phyloP scores from a whole-genome alignment of 1,140 invertebrate species.

The Himalopsyche phryganea region DNA sequence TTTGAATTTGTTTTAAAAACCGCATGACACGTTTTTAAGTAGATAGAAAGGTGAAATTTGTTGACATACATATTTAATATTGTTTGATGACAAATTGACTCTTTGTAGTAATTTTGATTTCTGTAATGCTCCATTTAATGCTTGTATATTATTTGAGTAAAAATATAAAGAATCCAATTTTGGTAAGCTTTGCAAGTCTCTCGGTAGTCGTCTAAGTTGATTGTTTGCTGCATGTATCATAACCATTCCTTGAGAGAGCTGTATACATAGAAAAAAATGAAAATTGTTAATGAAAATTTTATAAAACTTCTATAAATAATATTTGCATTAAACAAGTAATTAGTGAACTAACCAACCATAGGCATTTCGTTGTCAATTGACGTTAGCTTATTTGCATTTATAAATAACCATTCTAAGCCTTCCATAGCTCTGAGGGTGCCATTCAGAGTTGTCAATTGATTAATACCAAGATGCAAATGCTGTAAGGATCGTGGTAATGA shows the following conservation, averaged over 20 bases:
- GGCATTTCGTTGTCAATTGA: conserved; percentile 72
- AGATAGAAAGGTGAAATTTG: too few species aligned
- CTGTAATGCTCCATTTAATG: conserved; percentile 65
- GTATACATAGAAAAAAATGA: background rate
- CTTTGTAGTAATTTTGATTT: conserved; percentile 62
- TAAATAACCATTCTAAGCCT: conserved; percentile 70
- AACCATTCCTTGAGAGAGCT: conserved; percentile 51
- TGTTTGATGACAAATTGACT: conserved; percentile 67
- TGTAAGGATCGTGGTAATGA: conserved; percentile 62
- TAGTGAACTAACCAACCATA: conserved; percentile 41
- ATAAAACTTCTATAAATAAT: background rate
- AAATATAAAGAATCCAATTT: conserved; percentile 66
- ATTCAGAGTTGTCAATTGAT: conserved; percentile 68
- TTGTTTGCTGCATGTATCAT: conserved; percentile 71
- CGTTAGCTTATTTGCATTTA: conserved; percentile 70
- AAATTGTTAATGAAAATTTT: background rate
- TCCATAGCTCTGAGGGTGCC: conserved; percentile 66
- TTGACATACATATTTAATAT: conserved; percentile 66
- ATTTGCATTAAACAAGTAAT: conserved; percentile 3
- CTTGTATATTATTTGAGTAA: conserved; percentile 65
- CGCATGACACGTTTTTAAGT: too few species aligned
- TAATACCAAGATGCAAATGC: conserved; percentile 68
- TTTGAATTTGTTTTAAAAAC: too few species aligned
- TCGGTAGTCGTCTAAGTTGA: conserved; percentile 63
- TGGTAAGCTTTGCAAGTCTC: conserved; percentile 63